A percentile compares a stretch with the other conserved stretches of the same genome.
These are phyloP conservation scores for Tinea trinotella DNA, from an alignment of 2,888 invertebrate species.

Conservation along the genomic window DNA sequence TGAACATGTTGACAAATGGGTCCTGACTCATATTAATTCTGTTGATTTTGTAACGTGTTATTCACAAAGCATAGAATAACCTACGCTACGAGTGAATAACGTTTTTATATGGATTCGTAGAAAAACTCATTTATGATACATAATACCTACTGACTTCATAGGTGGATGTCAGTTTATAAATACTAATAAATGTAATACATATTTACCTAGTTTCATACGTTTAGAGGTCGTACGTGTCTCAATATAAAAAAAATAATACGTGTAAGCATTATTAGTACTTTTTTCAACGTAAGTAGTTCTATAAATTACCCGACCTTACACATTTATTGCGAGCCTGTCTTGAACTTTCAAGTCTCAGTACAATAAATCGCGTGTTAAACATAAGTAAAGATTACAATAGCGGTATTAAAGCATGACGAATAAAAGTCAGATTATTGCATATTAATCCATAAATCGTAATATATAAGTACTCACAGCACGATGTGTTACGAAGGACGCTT, in stretches of 20 bases:
- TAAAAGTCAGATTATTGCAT: neutral
- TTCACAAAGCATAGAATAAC: neutral
- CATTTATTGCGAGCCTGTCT: neutral
- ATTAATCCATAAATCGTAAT: conserved; percentile 1
- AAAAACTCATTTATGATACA: neutral
- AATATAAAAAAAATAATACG: too few relatives aligned
- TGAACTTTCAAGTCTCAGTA: neutral
- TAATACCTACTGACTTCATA: too few relatives aligned
- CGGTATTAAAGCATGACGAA: neutral
- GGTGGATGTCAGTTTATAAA: too few relatives aligned
- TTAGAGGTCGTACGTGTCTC: too few relatives aligned
- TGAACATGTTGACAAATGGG: conserved; percentile 6
- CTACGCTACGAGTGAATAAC: neutral
- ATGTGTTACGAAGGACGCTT: conserved; percentile 63
- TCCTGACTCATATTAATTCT: conserved; percentile 6
- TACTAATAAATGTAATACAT: too few relatives aligned
- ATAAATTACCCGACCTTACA: neutral
- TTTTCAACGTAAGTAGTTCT: too few relatives aligned
- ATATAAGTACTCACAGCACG: conserved; percentile 52
- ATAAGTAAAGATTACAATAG: conserved; percentile 3
- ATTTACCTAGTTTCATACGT: too few relatives aligned
- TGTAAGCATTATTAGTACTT: too few relatives aligned
- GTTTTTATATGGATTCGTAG: conserved; percentile 1
- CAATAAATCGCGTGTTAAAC: conserved; percentile 11
- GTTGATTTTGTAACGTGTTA: neutral